These are phyloP conservation scores for Falco peregrinus DNA, from an alignment of 2,797 vertebrate genomes.

Conservation along the genomic window DNA sequence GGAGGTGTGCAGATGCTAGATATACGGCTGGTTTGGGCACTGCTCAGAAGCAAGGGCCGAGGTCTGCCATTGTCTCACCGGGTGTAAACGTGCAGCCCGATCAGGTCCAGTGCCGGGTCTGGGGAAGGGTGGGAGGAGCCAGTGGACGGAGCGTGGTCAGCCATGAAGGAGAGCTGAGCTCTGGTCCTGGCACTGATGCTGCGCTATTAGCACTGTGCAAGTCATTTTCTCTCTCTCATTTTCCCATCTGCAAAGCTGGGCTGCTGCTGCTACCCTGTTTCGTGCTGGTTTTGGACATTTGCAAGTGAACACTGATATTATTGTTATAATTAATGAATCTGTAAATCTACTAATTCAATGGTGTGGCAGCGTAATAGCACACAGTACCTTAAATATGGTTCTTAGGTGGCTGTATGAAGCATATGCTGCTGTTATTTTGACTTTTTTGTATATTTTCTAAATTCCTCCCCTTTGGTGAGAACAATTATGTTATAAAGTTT, in stretches of 20 bases:
- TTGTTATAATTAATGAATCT: background rate
- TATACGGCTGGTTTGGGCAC: background rate
- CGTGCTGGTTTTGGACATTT: background rate
- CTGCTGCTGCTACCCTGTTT: background rate
- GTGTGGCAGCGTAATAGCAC: background rate
- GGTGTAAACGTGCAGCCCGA: background rate
- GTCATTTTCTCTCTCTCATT: background rate
- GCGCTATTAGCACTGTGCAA: background rate
- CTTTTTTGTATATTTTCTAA: background rate
- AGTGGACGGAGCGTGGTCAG: background rate
- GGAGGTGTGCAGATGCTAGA: no score
- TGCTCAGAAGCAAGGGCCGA: background rate
- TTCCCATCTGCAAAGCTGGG: background rate
- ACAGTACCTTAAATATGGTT: background rate
- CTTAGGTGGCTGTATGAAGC: background rate
- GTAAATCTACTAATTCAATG: background rate
- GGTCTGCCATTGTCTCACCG: background rate
- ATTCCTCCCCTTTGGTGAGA: slow-evolving; percentile 18
- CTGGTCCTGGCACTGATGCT: background rate
- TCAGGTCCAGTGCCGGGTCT: background rate
- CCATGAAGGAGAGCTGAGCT: background rate
- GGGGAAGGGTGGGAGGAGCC: background rate
- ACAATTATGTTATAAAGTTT: background rate
- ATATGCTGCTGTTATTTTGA: background rate
- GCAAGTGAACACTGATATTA: background rate